Conservation (phyloP, 2,113 vertebrate species). For the Colistium nudipinnis region DNA sequence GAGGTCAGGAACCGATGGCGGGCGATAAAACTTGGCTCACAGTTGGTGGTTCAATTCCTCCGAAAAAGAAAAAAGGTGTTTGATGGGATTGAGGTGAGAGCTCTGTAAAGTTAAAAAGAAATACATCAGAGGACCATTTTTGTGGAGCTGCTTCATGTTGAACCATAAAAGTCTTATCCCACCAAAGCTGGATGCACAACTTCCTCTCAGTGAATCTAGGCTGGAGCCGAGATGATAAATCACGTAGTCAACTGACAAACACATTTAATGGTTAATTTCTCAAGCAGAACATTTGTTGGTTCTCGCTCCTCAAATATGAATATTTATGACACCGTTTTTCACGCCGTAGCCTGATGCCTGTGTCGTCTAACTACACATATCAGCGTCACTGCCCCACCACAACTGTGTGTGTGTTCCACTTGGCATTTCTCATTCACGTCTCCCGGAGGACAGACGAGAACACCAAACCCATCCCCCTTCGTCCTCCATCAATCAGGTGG, state of each 20-base stretch:
- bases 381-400: too few species aligned
- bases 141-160: too few species aligned
- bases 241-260: background rate
- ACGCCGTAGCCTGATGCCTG: too few species aligned
- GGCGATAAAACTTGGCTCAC: slow-evolving; percentile 48
- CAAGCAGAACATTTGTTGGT: background rate
- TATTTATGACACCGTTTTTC: too few species aligned
- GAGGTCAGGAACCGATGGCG: slow-evolving; percentile 57
- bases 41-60: slow-evolving; percentile 42
- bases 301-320: background rate
- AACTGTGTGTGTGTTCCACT: too few species aligned
- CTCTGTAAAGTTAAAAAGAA: slow-evolving; percentile 6
- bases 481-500: background rate
- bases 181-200: background rate
- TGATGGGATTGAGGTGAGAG: slow-evolving; percentile 38
- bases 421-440: too few species aligned
- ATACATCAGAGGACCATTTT: background rate
- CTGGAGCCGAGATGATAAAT: background rate
- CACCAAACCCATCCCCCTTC: background rate
- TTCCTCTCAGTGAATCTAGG: background rate
- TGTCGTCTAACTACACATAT: too few species aligned
- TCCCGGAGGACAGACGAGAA: too few species aligned
- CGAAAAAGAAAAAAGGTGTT: slow-evolving; percentile 55
- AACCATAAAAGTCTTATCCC: too few species aligned
- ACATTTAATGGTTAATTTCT: background rate